Conservation (phyloP, 2,888 invertebrate genomes). For the Erannis defoliaria region DNA sequence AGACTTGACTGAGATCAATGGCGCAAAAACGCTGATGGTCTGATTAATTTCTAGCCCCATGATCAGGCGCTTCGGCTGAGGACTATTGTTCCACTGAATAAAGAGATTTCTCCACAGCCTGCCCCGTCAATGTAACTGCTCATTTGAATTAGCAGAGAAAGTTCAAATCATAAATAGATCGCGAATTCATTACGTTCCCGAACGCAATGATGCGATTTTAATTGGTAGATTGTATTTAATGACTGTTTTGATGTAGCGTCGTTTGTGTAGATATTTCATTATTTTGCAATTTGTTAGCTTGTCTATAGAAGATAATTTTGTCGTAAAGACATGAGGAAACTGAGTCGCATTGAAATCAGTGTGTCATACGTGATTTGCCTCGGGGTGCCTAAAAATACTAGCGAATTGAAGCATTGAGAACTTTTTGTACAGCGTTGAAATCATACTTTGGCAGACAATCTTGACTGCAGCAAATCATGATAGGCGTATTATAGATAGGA, state of each 20-base stretch:
- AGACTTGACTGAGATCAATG: slow-evolving; percentile 57
- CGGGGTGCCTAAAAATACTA: slow-evolving; percentile 7
- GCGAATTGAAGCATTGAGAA: slow-evolving; percentile 4
- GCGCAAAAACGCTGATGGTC: slow-evolving; percentile 59
- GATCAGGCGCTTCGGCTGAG: slow-evolving; percentile 43
- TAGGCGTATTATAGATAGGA: too few relatives aligned
- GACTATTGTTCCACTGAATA: slow-evolving; percentile 53
- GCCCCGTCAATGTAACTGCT: slow-evolving; percentile 30
- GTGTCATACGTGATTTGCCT: slow-evolving; percentile 3
- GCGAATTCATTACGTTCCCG: slow-evolving; percentile 53
- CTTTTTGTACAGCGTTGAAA: slow-evolving; percentile 10
- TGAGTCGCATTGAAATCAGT: neutral
- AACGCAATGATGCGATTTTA: slow-evolving; percentile 62
- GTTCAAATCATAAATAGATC: slow-evolving; percentile 50
- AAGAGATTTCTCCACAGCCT: slow-evolving; percentile 49
- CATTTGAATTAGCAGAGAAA: slow-evolving; percentile 63
- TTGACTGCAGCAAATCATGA: slow-evolving; percentile 13
- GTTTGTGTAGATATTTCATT: slow-evolving; percentile 40
- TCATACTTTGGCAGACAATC: slow-evolving; percentile 2
- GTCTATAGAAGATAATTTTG: slow-evolving; percentile 12
- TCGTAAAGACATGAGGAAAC: slow-evolving; percentile 9
- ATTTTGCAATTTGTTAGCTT: slow-evolving; percentile 39
- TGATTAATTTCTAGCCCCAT: slow-evolving; percentile 53
- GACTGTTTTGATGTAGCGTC: slow-evolving; percentile 44
- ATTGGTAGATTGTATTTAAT: slow-evolving; percentile 61